Evolutionary conservation across 2,888 invertebrate genomes (phyloP).

Genomic region (Drosophila lutescens): DNA sequence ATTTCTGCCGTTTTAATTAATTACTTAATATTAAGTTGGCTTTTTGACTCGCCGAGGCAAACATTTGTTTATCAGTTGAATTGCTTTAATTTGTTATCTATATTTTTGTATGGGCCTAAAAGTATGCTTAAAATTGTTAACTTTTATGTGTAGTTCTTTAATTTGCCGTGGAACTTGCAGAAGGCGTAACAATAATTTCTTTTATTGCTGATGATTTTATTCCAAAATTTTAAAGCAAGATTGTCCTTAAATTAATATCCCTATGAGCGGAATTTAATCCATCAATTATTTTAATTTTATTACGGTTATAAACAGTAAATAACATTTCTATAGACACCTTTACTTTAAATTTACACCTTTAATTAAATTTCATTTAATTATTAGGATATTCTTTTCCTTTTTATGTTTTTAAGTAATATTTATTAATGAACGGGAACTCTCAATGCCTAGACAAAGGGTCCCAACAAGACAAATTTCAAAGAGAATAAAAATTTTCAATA

Average conservation of each 20-base stretch:
- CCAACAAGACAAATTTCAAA: conserved; percentile 82
- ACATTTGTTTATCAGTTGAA: background rate
- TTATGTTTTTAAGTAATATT: conserved; percentile 13
- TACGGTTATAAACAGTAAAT: no score
- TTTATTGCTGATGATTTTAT: no score
- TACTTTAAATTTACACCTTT: no score
- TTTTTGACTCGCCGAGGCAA: background rate
- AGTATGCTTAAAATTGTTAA: conserved; percentile 8
- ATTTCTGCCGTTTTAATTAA: conserved; percentile 7
- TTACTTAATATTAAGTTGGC: conserved; percentile 5
- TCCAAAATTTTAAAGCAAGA: no score
- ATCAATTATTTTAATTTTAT: no score
- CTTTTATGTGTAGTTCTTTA: background rate
- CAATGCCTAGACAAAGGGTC: conserved; percentile 79
- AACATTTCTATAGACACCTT: no score
- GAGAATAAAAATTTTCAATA: conserved; percentile 71
- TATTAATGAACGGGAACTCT: conserved; percentile 72
- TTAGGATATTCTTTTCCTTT: background rate
- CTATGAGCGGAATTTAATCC: no score
- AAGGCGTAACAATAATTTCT: background rate
- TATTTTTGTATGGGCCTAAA: conserved; percentile 3
- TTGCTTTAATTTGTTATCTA: background rate
- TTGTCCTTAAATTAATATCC: no score
- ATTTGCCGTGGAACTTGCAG: background rate
- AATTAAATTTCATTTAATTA: background rate